Percentiles rank a stretch among this genome's conserved stretches.
phyloP scores from a whole-genome alignment of 2,797 vertebrate genomes.

The Mus caroli region DNA sequence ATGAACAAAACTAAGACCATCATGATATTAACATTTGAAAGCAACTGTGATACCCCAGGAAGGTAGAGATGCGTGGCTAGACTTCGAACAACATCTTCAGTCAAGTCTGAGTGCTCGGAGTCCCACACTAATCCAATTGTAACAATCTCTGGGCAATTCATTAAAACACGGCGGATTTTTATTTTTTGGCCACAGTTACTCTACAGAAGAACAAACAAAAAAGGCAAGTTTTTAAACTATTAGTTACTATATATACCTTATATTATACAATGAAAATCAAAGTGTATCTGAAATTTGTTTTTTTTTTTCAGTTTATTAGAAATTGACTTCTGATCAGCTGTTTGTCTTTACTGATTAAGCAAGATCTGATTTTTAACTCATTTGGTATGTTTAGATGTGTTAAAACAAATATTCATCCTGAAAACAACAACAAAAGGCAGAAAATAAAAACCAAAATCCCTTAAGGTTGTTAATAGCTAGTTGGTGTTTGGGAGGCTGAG shows the following conservation, averaged over 20 bases:
- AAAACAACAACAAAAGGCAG: constrained; percentile 22
- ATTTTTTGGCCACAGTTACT: constrained; percentile 98
- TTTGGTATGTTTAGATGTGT: neutral
- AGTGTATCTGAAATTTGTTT: neutral
- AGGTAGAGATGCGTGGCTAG: constrained; percentile 95
- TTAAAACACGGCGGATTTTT: constrained; percentile 96
- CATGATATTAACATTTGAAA: neutral
- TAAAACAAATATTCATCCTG: constrained; percentile 49
- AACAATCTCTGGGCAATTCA: constrained; percentile 99
- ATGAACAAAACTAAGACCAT: constrained; percentile 7
- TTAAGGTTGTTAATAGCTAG: neutral
- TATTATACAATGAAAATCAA: neutral
- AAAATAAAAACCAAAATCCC: neutral
- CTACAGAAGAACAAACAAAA: constrained; percentile 87
- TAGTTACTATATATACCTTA: neutral
- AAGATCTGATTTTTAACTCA: constrained; percentile 41
- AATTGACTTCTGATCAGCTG: constrained; percentile 15
- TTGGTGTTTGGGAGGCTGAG: neutral
- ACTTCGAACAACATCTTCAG: constrained; percentile 95
- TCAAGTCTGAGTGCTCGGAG: constrained; percentile 97
- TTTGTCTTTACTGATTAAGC: constrained; percentile 31
- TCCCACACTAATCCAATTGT: constrained; percentile 99
- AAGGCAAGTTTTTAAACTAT: constrained; percentile 44
- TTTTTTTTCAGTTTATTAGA: neutral
- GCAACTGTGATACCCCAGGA: constrained; percentile 91